A percentile compares a stretch with the other conserved stretches of the same genome.
Evolutionary conservation across 2,113 vertebrate genomes (phyloP).

Genomic region (Cinclus cinclus): DNA sequence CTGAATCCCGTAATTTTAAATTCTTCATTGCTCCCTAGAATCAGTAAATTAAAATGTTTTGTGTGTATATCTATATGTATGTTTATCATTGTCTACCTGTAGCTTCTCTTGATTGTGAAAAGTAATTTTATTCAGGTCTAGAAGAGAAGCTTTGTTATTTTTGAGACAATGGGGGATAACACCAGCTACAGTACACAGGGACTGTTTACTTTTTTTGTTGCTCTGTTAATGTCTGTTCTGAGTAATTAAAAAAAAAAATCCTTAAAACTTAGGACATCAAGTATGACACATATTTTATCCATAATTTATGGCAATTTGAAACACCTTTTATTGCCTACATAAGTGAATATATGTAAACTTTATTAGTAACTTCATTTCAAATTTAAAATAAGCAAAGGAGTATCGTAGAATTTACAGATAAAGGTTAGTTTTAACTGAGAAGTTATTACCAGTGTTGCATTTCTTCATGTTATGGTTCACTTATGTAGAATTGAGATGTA

Average conservation of each 20-base stretch:
- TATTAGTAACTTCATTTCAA: conserved; percentile 60
- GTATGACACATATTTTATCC: conserved; percentile 60
- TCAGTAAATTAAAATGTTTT: background rate
- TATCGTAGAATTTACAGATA: conserved; percentile 55
- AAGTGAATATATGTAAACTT: conserved; percentile 67
- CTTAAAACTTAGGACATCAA: conserved; percentile 40
- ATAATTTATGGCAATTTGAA: conserved; percentile 46
- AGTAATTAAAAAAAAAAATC: background rate
- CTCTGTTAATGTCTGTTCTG: background rate
- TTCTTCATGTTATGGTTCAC: conserved; percentile 60
- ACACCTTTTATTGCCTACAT: conserved; percentile 64
- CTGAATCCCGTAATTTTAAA: background rate
- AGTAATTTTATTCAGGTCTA: background rate
- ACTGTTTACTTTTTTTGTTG: background rate
- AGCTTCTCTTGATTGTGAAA: background rate
- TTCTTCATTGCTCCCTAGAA: background rate
- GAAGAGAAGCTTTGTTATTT: background rate
- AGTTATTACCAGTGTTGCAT: conserved; percentile 55
- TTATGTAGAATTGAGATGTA: conserved; percentile 50
- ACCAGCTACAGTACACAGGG: background rate
- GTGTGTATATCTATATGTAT: background rate
- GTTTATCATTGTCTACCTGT: background rate
- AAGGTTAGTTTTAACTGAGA: conserved; percentile 47
- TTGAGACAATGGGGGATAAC: background rate
- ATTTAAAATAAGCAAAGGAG: conserved; percentile 61